These are phyloP conservation scores for Entomyzon cyanotis DNA, from an alignment of 2,113 vertebrate species.

Conservation along the genomic window DNA sequence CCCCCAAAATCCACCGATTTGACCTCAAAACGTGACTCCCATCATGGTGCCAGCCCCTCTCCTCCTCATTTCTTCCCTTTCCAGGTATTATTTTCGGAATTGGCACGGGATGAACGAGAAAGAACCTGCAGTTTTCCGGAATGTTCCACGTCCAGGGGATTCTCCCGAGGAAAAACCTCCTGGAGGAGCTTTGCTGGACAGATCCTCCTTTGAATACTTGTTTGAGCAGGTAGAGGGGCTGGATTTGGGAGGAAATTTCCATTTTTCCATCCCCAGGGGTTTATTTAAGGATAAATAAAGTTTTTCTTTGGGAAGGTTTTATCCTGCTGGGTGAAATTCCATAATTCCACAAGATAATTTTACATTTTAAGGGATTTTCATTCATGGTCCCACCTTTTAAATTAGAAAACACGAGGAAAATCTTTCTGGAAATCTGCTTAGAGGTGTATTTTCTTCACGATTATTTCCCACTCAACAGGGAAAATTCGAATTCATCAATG, in stretches of 20 bases:
- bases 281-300: not conserved
- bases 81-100: conserved; percentile 91
- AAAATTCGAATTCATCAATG: conserved; percentile 89
- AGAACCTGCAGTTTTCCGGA: conserved; percentile 79
- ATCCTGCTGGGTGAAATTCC: not conserved
- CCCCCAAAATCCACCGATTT: rapidly evolving
- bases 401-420: rapidly evolving
- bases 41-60: not conserved
- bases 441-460: rapidly evolving
- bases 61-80: too few relatives aligned
- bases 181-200: conserved; percentile 79
- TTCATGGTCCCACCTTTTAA: rapidly evolving
- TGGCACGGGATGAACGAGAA: conserved; percentile 85
- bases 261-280: not conserved
- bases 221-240: conserved; percentile 83
- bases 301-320: not conserved
- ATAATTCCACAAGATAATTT: not conserved
- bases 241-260: too few relatives aligned
- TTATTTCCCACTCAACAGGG: conserved; percentile 67
- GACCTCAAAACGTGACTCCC: too few relatives aligned
- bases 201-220: conserved; percentile 85
- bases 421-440: rapidly evolving
- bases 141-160: conserved; percentile 30
- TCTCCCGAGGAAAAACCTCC: not conserved
- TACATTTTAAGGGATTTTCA: not conserved